Evolutionary conservation across 2,113 vertebrate species (phyloP).

Genomic region (Entelurus aequoreus): DNA sequence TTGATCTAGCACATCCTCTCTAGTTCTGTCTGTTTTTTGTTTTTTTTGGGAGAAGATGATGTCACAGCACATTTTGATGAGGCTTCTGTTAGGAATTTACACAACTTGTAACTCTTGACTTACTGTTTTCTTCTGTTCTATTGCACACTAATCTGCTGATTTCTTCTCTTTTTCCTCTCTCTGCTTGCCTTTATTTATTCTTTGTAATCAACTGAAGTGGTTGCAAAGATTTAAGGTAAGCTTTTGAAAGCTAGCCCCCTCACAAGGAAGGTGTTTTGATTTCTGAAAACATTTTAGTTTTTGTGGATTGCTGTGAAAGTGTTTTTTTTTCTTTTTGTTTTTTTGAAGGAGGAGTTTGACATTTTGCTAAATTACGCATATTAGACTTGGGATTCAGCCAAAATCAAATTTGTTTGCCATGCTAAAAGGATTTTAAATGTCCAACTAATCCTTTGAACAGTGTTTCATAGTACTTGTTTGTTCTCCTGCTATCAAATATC

Average conservation of each 20-base stretch:
- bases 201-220: conserved; percentile 92
- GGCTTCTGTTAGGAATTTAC: not conserved
- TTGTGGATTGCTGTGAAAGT: conserved; percentile 18
- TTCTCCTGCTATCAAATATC: too few relatives aligned
- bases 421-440: not conserved
- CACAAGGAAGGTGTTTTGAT: not conserved
- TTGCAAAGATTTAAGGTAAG: conserved; percentile 99
- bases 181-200: conserved; percentile 82
- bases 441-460: not conserved
- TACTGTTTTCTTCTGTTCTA: conserved; percentile 18
- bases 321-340: too few relatives aligned
- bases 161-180: conserved; percentile 61
- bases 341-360: not conserved
- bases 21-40: not conserved
- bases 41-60: not conserved
- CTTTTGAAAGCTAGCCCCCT: conserved; percentile 50
- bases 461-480: not conserved
- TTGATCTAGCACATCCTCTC: too few relatives aligned
- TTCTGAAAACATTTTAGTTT: not conserved
- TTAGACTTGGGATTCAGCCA: not conserved
- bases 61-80: not conserved
- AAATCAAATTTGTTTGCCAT: not conserved
- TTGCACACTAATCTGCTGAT: conserved; percentile 81
- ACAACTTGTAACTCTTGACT: not conserved
- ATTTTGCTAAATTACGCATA: not conserved